These are phyloP conservation scores for Bettongia penicillata DNA, from an alignment of 2,113 vertebrate species.

Conservation along the genomic window DNA sequence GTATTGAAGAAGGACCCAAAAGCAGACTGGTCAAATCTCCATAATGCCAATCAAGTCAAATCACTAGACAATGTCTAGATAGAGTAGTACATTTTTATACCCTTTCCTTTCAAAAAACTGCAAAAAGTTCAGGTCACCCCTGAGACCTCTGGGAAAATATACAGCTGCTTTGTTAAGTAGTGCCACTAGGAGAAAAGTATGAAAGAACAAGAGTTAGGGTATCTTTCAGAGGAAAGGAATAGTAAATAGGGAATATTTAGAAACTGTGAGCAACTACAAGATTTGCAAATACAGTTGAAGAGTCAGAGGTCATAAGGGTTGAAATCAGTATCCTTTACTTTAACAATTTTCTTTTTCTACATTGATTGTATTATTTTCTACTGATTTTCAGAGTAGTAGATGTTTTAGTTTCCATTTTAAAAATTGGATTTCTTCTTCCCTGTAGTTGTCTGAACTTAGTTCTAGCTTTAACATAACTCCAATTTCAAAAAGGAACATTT, in stretches of 20 bases:
- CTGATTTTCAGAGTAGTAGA: constrained; percentile 26
- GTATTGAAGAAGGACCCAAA: constrained; percentile 26
- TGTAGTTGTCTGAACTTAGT: constrained; percentile 58
- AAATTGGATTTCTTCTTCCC: constrained; percentile 56
- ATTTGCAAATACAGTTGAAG: constrained; percentile 34
- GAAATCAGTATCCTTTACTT: neutral
- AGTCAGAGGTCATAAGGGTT: constrained; percentile 17
- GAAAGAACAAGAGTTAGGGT: neutral
- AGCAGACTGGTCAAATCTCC: constrained; percentile 13
- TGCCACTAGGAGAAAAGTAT: neutral
- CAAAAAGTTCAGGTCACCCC: constrained; percentile 14
- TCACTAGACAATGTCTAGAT: constrained; percentile 45
- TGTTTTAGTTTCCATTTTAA: constrained; percentile 61
- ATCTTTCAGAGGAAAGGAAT: constrained; percentile 51
- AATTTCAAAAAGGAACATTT: constrained; percentile 63
- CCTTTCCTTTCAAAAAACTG: constrained; percentile 26
- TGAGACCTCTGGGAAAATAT: neutral
- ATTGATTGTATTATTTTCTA: constrained; percentile 47
- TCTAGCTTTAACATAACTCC: constrained; percentile 29
- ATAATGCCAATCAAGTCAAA: neutral
- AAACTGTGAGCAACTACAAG: constrained; percentile 5
- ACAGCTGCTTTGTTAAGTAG: constrained; percentile 35
- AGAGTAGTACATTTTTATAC: constrained; percentile 28
- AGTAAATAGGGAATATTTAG: constrained; percentile 39
- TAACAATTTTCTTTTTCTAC: neutral